Evolutionary conservation across 2,797 vertebrate genomes (phyloP).

Genomic region (Myotis myotis): DNA sequence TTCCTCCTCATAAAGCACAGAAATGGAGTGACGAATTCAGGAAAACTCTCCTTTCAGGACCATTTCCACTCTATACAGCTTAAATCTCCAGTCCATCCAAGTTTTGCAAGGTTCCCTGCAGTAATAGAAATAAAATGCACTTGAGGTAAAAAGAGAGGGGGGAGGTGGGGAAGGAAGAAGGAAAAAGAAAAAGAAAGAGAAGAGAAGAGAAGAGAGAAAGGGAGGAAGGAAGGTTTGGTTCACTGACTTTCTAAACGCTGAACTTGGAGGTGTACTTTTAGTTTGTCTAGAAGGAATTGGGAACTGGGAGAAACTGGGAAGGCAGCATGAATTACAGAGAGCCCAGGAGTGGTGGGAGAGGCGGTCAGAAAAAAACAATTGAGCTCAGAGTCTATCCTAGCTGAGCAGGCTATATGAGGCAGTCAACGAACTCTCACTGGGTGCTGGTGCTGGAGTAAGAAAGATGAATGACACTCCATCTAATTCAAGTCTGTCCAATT

Average conservation of each 20-base stretch:
- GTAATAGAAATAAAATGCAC: not conserved
- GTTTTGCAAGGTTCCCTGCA: not conserved
- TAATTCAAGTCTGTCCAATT: not conserved
- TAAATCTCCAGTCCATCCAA: not conserved
- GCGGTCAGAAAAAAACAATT: not conserved
- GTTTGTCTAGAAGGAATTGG: not conserved
- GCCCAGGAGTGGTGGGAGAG: not conserved
- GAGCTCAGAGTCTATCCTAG: not conserved
- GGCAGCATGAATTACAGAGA: not conserved
- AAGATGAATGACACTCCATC: not conserved
- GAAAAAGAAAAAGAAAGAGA: no score
- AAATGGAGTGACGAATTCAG: not conserved
- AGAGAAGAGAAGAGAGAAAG: not conserved
- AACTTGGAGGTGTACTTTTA: not conserved
- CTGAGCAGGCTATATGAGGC: not conserved
- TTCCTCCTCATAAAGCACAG: not conserved
- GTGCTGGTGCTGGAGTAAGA: not conserved
- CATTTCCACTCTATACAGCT: not conserved
- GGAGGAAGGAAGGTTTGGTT: not conserved
- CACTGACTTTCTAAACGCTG: not conserved
- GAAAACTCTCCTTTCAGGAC: not conserved
- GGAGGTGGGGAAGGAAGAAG: no score
- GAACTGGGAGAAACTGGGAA: not conserved
- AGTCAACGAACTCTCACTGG: not conserved
- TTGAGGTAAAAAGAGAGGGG: not conserved